These are phyloP conservation scores for Himalopsyche kuldschensis DNA, from an alignment of 2,888 invertebrate species.

Conservation along the genomic window DNA sequence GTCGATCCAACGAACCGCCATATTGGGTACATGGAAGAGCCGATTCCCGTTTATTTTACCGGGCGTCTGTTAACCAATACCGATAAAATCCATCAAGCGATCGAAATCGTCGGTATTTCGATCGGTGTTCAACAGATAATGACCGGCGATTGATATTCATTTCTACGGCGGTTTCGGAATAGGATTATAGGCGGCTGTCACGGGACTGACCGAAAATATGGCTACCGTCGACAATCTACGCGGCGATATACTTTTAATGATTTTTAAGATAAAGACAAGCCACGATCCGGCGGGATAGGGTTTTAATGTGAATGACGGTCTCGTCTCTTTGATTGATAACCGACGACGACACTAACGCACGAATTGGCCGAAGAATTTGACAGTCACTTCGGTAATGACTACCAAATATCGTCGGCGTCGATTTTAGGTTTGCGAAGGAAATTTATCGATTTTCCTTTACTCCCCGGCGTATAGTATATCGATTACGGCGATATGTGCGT, in stretches of 20 bases:
- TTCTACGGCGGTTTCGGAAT: neutral
- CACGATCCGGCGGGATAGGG: neutral
- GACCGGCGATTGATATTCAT: neutral
- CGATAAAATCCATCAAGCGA: neutral
- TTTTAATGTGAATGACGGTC: neutral
- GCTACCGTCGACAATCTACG: neutral
- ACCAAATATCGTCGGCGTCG: neutral
- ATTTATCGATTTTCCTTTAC: neutral
- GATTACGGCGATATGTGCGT: neutral
- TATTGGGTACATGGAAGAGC: neutral
- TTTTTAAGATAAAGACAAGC: neutral
- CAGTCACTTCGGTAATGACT: neutral
- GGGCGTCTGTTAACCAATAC: neutral
- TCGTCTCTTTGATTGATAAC: neutral
- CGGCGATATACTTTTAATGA: neutral
- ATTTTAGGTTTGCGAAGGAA: neutral
- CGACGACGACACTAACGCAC: neutral
- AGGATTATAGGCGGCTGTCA: neutral
- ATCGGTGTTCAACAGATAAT: neutral
- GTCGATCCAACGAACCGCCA: neutral
- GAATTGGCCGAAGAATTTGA: neutral
- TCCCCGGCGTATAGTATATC: neutral
- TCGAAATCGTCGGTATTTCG: neutral
- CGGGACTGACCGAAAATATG: neutral
- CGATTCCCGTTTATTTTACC: neutral